Percentiles rank a stretch among this genome's conserved stretches.
These are phyloP conservation scores for Otis tarda DNA, from an alignment of 2,113 vertebrate species.

Conservation along the genomic window DNA sequence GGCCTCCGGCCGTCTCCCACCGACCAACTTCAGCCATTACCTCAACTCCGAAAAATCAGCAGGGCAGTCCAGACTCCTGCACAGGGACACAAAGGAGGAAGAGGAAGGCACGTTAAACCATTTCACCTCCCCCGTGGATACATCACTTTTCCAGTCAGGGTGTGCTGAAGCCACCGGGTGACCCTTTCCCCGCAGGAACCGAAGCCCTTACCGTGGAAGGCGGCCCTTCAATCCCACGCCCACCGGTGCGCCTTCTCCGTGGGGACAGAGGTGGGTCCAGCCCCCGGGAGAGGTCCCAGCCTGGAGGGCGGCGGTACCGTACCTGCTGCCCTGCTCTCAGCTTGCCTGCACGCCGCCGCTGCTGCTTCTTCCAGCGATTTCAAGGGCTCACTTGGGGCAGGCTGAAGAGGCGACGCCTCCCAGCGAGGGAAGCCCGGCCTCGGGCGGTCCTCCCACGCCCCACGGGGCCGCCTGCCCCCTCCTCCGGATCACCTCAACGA, in stretches of 20 bases:
- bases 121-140: neutral
- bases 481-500: neutral
- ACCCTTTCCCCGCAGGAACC: neutral
- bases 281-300: fast-evolving
- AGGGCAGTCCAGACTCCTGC: neutral
- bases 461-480: neutral
- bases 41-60: neutral
- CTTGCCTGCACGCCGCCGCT: neutral
- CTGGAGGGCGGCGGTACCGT: neutral
- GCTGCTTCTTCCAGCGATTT: neutral
- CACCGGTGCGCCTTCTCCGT: fast-evolving
- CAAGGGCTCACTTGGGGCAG: neutral
- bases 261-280: neutral
- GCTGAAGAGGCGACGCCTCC: neutral
- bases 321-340: neutral
- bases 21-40: neutral
- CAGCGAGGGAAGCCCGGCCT: neutral
- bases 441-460: neutral
- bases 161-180: fast-evolving
- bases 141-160: neutral
- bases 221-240: neutral
- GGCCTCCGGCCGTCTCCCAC: neutral
- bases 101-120: neutral
- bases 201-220: neutral
- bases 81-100: neutral